Evolutionary conservation across 1,140 invertebrate genomes (phyloP), one percentile per base, ranked within the genome.

Genomic region (Temnothorax curvispinosus): DNA sequence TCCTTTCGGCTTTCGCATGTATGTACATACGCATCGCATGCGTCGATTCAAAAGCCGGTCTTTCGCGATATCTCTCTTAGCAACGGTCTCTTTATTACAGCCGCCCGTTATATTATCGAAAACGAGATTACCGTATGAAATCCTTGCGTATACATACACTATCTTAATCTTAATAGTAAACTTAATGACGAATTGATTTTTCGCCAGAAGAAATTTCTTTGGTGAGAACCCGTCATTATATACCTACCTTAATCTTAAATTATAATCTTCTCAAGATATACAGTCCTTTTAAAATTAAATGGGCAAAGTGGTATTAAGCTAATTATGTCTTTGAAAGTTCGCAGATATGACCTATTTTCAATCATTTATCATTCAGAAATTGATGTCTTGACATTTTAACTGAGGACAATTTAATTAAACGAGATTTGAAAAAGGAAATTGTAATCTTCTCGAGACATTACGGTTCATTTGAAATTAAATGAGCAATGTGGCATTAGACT

Each of bases 41-140:
- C 11, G 27, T 18, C 32, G 9, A 60, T 74, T 86, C 44, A 56
- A 44, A 47, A 21, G 41, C 50, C 32, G 13, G 2, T 81, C 76
- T 41, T 32, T 15, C 87, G 71, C 72, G 76, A 78, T 87, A 56
- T 81, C 78, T 44, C 18, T 50, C 44, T 84, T 35, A 21, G 32
- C 27, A 50, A 60, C 54, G 41, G 44, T 18, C 21, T 81, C 47
- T 41, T 52, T 54, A 56, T 15, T 18, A 44, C 9, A 18, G 18
- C 52, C 32, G 44, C n/a, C 38, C 32, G 32, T 56, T 74, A 9
- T 6, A 74, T 56, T 35, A 38, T 13, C 18, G 35, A 11, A 44
- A 27, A 32, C 15, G 5, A 56, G 35, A 56, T 54, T 41, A 21
- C 52, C 18, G 9, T 38, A n/a, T 13, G 27, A 27, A 27, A 69